Evolutionary conservation across 1,140 invertebrate species (phyloP), one percentile per base, ranked within the genome.

Genomic region (Brachionus manjavacas): DNA sequence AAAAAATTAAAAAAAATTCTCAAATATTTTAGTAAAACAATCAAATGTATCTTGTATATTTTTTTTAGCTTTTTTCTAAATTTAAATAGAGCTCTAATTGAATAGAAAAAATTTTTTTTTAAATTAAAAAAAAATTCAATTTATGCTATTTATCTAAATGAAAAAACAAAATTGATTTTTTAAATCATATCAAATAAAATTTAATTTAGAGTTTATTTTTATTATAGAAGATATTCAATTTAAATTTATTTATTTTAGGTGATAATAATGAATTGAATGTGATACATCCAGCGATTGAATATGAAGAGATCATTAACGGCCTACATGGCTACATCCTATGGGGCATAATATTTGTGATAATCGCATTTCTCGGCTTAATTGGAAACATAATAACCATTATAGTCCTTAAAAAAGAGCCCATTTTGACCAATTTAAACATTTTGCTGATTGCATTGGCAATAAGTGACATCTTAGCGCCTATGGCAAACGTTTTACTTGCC

Each of bases 381-480:
- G 79, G 79, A 60, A 81, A 81, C 8, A 68, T 81, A 23, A 16
- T 81, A 4, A 81, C 79, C 7, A 81, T 81, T 4, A 68, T 81
- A 11, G 79, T 81, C 7, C 28, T 81, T 9, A 81, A 81, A 81
- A 60, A 25, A 41, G 79, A 81, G 9, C 25, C 49, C 6, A 64
- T 81, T n/a, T 9, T 64, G 12, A 64, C 20, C 12, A 81, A 23
- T 43, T 46, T 81, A 23, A 81, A 39, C n/a, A 81, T 64, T 16
- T 64, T 81, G 14, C 25, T 81, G 39, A 81, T 81, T n/a, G 49
- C 79, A 14, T 64, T 81, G 52, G 79, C 79, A 2, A 60, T 81
- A 43, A 81, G 79, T 68, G 79, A 81, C 25, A 81, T 81, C 11
- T 39, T 81, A 7, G 79, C 79, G 3, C 79, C 79, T 6, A 41